Conservation (phyloP, 2,888 invertebrate genomes). For the Leptinotarsa tumamoca region DNA sequence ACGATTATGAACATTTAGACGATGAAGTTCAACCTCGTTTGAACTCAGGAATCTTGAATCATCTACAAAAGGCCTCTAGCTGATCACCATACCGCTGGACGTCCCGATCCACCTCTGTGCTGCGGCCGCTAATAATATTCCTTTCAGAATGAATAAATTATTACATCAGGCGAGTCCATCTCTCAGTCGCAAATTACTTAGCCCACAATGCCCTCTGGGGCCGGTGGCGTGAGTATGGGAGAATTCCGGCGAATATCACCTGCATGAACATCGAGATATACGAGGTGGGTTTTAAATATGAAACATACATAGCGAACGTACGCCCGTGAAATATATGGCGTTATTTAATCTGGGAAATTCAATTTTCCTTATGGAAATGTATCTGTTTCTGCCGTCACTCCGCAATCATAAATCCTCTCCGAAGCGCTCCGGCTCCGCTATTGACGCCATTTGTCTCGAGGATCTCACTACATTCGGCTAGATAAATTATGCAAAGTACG, state of each 20-base stretch:
- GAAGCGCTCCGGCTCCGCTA: not conserved
- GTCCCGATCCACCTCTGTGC: not conserved
- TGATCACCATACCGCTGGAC: not conserved
- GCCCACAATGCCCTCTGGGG: conserved; percentile 23
- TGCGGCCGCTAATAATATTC: conserved; percentile 7
- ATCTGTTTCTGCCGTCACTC: conserved; percentile 13
- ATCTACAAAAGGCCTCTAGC: too few relatives aligned
- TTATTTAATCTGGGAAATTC: conserved; percentile 21
- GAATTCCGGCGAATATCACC: conserved; percentile 16
- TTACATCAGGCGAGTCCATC: conserved; percentile 18
- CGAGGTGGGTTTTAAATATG: conserved; percentile 9
- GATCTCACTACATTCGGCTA: conserved; percentile 5
- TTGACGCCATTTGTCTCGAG: conserved; percentile 12
- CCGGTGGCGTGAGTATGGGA: conserved; percentile 19
- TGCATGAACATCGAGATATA: not conserved
- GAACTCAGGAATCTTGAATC: too few relatives aligned
- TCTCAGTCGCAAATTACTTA: conserved; percentile 26
- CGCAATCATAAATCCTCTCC: conserved; percentile 1
- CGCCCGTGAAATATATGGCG: conserved; percentile 11
- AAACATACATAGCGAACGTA: conserved; percentile 15
- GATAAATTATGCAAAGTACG: conserved; percentile 4
- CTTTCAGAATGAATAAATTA: conserved; percentile 26
- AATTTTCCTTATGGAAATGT: conserved; percentile 21
- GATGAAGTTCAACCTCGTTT: too few relatives aligned
- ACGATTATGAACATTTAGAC: too few relatives aligned